Conservation (phyloP, 2,113 vertebrate species). For the Passer montanus region DNA sequence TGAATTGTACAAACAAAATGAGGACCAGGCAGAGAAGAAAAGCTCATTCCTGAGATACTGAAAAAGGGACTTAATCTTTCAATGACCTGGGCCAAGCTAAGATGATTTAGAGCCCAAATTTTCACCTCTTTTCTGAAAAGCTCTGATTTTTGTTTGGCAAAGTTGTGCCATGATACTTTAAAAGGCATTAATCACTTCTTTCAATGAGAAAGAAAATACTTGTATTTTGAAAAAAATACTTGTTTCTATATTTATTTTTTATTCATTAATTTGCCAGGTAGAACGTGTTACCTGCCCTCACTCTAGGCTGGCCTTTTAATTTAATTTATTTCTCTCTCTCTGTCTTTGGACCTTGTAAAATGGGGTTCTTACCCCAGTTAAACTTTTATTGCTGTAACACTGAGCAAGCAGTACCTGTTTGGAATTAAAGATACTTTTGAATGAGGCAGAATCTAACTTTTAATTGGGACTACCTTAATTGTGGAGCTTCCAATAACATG, state of each 20-base stretch:
- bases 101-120: not conserved
- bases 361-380: not conserved
- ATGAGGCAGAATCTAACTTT: not conserved
- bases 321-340: not conserved
- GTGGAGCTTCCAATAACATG: not conserved
- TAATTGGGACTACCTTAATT: not conserved
- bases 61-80: not conserved
- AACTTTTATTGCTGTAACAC: not conserved
- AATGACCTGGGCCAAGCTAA: not conserved
- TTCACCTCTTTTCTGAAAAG: not conserved
- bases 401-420: not conserved
- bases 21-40: not conserved
- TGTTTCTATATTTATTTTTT: not conserved
- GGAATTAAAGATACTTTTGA: not conserved
- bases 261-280: not conserved
- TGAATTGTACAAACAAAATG: not conserved
- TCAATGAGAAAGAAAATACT: not conserved
- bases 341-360: not conserved
- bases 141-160: not conserved
- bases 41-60: not conserved
- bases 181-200: not conserved
- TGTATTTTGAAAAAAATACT: not conserved
- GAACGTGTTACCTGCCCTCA: accelerated
- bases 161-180: not conserved
- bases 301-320: not conserved